These are phyloP conservation scores for Euspilapteryx auroguttella DNA, from an alignment of 2,888 invertebrate genomes.

Conservation along the genomic window DNA sequence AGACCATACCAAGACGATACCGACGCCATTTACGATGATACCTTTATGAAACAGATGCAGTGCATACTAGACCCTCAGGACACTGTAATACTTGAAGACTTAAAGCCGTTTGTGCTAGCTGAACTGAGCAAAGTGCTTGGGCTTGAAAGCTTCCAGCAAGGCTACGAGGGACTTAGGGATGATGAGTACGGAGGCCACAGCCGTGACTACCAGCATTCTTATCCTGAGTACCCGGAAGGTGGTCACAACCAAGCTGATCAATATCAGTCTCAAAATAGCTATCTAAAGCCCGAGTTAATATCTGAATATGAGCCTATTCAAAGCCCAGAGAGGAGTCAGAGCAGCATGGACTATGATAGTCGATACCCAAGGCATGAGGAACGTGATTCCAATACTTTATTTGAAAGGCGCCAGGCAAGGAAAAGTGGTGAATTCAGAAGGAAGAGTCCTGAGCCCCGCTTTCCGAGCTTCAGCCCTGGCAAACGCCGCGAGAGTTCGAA, in stretches of 20 bases:
- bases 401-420: constrained; percentile 19
- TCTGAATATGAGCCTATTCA: too few relatives aligned
- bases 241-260: too few relatives aligned
- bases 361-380: neutral
- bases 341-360: neutral
- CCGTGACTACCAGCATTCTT: too few relatives aligned
- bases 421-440: constrained; percentile 5
- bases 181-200: constrained; percentile 13
- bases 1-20: constrained; percentile 65
- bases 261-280: too few relatives aligned
- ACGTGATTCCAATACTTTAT: constrained; percentile 14
- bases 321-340: too few relatives aligned
- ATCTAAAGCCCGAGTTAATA: too few relatives aligned
- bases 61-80: constrained; percentile 62
- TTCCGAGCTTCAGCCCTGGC: neutral
- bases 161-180: constrained; percentile 11
- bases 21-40: constrained; percentile 68
- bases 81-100: constrained; percentile 54
- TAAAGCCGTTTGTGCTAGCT: constrained; percentile 62
- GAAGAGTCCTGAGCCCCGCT: constrained; percentile 12
- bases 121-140: constrained; percentile 56
- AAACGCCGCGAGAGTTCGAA: neutral
- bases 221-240: too few relatives aligned
- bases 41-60: constrained; percentile 73
- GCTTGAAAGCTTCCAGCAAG: constrained; percentile 11